These are phyloP conservation scores for Bombycilla garrulus DNA, from an alignment of 2,113 vertebrate species.

Conservation along the genomic window DNA sequence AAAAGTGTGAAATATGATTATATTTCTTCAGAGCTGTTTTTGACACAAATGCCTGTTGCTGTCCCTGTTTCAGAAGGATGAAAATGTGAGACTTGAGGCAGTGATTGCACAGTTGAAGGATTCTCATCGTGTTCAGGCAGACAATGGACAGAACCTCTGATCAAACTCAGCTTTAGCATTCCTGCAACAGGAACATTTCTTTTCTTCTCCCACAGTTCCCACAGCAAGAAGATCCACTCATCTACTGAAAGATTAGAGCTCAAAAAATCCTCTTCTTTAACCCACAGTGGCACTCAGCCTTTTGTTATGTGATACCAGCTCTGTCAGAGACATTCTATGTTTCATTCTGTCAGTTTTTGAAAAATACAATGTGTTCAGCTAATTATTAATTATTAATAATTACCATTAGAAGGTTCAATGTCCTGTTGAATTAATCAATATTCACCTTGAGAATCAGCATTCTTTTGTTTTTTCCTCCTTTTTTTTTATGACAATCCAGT, in stretches of 20 bases:
- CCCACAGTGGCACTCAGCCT: not conserved
- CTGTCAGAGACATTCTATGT: not conserved
- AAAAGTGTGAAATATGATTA: not conserved
- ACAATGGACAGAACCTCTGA: not conserved
- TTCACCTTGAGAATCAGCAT: not conserved
- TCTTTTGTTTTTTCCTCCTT: not conserved
- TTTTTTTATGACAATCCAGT: not conserved
- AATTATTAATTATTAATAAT: not conserved
- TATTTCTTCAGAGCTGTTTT: not conserved
- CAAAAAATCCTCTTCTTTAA: not conserved
- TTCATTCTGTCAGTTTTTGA: not conserved
- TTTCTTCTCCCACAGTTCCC: not conserved
- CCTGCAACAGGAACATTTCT: not conserved
- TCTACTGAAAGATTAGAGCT: not conserved
- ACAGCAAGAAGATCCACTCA: not conserved
- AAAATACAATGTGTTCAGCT: not conserved
- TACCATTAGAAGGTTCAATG: not conserved
- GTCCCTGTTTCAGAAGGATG: not conserved
- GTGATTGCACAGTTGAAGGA: not conserved
- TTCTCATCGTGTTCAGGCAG: not conserved
- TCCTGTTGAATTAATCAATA: not conserved
- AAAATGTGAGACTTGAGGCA: not conserved
- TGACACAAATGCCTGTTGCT: not conserved
- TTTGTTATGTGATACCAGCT: not conserved
- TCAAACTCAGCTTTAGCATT: not conserved